Evolutionary conservation across 2,888 invertebrate species (phyloP).

Genomic region (Caenorhabditis angaria): DNA sequence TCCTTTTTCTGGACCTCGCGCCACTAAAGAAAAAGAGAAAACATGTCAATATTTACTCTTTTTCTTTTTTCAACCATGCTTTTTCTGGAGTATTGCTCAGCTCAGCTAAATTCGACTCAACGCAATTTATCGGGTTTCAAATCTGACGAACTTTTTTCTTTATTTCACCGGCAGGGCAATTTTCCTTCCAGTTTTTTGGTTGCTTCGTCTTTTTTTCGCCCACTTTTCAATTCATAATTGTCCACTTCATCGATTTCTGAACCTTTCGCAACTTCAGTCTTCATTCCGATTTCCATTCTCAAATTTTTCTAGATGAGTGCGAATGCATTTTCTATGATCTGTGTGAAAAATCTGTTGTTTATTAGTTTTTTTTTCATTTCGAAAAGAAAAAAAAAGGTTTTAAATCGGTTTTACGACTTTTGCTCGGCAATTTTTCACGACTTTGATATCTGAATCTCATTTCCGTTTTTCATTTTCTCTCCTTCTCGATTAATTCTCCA

Average conservation of each 20-base stretch:
- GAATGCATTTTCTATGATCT: no score
- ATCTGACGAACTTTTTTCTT: no score
- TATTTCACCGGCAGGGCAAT: no score
- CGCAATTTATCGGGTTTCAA: background rate
- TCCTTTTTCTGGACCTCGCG: background rate
- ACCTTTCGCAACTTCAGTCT: no score
- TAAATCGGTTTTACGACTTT: background rate
- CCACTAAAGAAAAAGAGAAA: background rate
- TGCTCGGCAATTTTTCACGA: no score
- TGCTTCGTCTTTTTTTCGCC: no score
- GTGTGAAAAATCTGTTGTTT: background rate
- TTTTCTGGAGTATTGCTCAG: background rate
- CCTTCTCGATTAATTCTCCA: background rate
- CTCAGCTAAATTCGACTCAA: background rate
- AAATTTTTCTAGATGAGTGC: no score
- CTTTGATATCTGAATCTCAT: no score
- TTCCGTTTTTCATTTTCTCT: background rate
- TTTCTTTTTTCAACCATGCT: background rate
- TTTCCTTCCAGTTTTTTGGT: no score
- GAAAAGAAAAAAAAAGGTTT: background rate
- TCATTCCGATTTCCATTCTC: no score
- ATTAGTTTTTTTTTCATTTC: background rate
- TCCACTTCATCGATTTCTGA: no score
- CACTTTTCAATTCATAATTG: no score
- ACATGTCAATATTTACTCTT: conserved; percentile 1